Evolutionary conservation across 2,113 vertebrate genomes (phyloP).

Genomic region (Mobula hypostoma): DNA sequence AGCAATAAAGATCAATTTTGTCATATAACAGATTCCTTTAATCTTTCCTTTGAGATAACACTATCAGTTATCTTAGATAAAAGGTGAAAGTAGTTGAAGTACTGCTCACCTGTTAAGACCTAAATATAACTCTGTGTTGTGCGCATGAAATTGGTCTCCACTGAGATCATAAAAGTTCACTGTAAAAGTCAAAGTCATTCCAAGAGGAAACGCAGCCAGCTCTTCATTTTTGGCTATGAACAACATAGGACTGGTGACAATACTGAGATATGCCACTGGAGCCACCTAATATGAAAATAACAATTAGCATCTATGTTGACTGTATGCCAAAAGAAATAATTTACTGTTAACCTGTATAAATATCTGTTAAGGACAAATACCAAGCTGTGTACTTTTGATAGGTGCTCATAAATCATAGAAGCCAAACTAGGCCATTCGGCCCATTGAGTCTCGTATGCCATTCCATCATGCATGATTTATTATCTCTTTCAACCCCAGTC

Average conservation of each 20-base stretch:
- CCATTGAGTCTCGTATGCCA: no score
- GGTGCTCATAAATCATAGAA: background rate
- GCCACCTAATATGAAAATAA: conserved; percentile 49
- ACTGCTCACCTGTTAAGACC: conserved; percentile 56
- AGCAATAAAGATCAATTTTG: background rate
- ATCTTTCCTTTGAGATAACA: background rate
- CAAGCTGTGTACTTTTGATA: background rate
- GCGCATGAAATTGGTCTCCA: conserved; percentile 54
- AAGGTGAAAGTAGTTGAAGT: no score
- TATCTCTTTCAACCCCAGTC: no score
- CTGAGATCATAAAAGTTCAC: conserved; percentile 54
- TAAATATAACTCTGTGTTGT: conserved; percentile 50
- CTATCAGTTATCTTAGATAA: background rate
- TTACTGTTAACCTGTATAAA: background rate
- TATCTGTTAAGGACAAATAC: background rate
- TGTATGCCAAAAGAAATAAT: background rate
- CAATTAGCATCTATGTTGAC: background rate
- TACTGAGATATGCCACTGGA: conserved; percentile 51
- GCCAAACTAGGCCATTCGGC: no score
- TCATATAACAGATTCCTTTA: background rate
- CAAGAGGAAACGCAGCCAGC: conserved; percentile 51
- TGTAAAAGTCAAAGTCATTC: conserved; percentile 50
- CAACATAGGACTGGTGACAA: conserved; percentile 49
- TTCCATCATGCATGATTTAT: no score
- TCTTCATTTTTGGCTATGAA: conserved; percentile 43